Base-by-base conservation (phyloP, 2,113 vertebrate genomes). In the Tetraodon nigroviridis region DNA sequence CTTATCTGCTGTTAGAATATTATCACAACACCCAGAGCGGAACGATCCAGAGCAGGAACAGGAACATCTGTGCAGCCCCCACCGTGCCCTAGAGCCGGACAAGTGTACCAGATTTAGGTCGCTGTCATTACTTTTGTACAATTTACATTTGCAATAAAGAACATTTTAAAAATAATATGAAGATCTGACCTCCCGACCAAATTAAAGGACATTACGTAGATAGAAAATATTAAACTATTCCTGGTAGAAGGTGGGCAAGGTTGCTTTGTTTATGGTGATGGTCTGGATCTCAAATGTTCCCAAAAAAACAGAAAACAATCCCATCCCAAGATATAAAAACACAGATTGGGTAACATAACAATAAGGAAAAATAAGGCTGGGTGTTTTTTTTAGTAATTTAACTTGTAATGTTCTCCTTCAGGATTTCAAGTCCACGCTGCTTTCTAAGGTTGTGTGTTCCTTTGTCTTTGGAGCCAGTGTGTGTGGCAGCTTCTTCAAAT, bases 221-320 rank as follows among this genome's bases (percentile, higher is more conserved):
- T 63, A 65, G 56, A 61, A 63, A 51, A 57, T 73, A 67, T 62
- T 60, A 68, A 80, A 78, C 42, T 65, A 61, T 76, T 83, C 64
- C 71, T 78, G 79, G 67, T 76, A 81, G 63, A 66, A 69, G 51
- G 55, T 42, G 42, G 49, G 64, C 66, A 46, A 63, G 71, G 69
- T 53, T 74, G 71, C 75, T 74, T 65, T 67, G 47, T 69, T 8
- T 14, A 56, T 16, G 16, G 51, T 19, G 55, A 57, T 45, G 14
- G 2, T 16, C 6, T 18, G 12, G 32, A 37, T 45, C 13, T 37
- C 15, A 18, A 6, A 58, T 19, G 24, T 6, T 27, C 24, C 24
- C 24, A 4, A 27, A 27, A 27, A 4, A 53, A 50, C 16, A 41
- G 49, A 51, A 55, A 51, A 13, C 2, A 40, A 49, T 46, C 11